Evolutionary conservation across 2,797 vertebrate species (phyloP).

Genomic region (Pantherophis vulpinus): DNA sequence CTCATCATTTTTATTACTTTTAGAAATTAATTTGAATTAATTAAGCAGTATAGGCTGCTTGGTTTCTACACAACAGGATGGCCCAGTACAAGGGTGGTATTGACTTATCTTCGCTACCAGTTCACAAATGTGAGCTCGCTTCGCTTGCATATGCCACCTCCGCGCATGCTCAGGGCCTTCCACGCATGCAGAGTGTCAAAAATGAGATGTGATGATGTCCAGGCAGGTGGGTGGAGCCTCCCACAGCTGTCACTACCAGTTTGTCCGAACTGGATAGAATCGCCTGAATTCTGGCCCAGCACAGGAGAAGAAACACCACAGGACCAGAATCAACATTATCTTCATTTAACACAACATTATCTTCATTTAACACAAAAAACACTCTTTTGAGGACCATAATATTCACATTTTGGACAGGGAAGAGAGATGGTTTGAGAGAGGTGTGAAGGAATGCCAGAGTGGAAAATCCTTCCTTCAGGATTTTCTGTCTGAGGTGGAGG

Average conservation of each 20-base stretch:
- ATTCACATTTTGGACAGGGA: background rate
- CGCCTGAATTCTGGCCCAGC: background rate
- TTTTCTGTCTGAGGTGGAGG: background rate
- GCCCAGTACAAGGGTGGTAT: background rate
- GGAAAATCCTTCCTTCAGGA: background rate
- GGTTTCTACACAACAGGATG: background rate
- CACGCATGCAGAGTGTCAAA: no score
- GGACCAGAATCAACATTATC: background rate
- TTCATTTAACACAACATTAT: background rate
- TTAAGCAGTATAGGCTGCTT: background rate
- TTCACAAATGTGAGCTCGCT: no score
- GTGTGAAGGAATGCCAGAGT: background rate
- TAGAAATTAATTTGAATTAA: background rate
- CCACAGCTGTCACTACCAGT: no score
- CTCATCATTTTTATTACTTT: background rate
- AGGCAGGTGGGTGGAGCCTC: no score
- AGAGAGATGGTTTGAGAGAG: background rate
- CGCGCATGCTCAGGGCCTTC: no score
- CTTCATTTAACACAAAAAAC: background rate
- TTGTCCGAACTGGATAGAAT: no score
- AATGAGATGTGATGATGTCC: rapidly evolving
- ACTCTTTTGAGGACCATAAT: background rate
- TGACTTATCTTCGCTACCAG: no score
- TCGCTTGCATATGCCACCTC: no score
- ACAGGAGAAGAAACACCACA: background rate